phyloP scores from a whole-genome alignment of 2,888 invertebrate species.

The Cheilosia impressa region DNA sequence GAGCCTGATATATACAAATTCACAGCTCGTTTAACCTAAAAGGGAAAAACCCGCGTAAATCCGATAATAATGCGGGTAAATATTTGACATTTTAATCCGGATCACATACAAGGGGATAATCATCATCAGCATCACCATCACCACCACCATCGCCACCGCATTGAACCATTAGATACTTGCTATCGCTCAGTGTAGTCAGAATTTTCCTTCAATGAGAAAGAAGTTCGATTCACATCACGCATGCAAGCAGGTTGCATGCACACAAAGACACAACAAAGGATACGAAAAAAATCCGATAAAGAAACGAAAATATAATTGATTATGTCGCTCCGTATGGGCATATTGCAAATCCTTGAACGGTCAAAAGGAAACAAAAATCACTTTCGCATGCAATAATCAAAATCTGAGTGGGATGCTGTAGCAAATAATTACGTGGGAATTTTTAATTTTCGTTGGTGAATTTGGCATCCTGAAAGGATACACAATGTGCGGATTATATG shows the following conservation, averaged over 20 bases:
- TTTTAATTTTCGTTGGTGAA: background rate
- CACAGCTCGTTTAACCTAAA: slow-evolving; percentile 72
- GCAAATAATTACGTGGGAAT: slow-evolving; percentile 59
- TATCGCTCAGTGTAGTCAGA: slow-evolving; percentile 4
- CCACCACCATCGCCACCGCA: slow-evolving; percentile 28
- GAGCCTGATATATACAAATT: slow-evolving; percentile 41
- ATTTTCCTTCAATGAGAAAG: slow-evolving; percentile 37
- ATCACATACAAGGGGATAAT: slow-evolving; percentile 51
- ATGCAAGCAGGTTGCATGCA: slow-evolving; percentile 30
- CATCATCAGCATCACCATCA: slow-evolving; percentile 31
- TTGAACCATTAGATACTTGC: slow-evolving; percentile 22
- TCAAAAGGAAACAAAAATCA: background rate
- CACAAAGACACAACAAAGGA: background rate
- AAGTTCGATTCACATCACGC: slow-evolving; percentile 51
- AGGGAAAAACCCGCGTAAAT: slow-evolving; percentile 76
- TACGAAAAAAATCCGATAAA: slow-evolving; percentile 35
- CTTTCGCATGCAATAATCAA: slow-evolving; percentile 54
- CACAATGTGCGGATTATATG: slow-evolving; percentile 30
- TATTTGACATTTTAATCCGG: slow-evolving; percentile 77
- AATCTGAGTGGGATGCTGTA: slow-evolving; percentile 52
- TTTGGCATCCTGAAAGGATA: slow-evolving; percentile 26
- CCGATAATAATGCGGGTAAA: slow-evolving; percentile 78
- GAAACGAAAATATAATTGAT: slow-evolving; percentile 56
- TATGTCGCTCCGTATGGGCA: slow-evolving; percentile 12
- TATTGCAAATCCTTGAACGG: slow-evolving; percentile 26